Base-by-base conservation (phyloP, 2,888 invertebrate species). In the Rhyacophila evoluta region DNA sequence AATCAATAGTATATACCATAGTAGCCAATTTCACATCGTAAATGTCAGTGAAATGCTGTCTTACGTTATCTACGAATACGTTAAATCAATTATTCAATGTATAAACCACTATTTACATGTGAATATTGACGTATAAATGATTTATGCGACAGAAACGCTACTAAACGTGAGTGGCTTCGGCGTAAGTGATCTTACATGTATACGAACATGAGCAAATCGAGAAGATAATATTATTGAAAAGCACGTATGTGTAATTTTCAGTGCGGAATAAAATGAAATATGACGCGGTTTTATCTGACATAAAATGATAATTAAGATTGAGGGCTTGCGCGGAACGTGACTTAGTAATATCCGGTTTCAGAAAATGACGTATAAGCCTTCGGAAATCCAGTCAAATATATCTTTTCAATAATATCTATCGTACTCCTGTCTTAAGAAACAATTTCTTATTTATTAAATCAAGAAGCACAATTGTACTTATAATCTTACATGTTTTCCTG, bases 281-380 rank as follows among this genome's bases (percentile, higher is more conserved):
- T 68, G 71, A 39, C 70, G 76, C 76, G 12, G 76, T 71, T 76
- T 73, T 41, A 76, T 15, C 68, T 36, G 71, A 76, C 76, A 71
- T 29, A 76, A 69, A 75, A 76, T 71, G 38, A 76, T 76, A 76
- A 76, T 76, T 70, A 76, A 38, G 76, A 76, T 76, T 71, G 76
- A 76, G 69, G 25, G 75, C 6, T 1, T 8, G 10, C 19, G 10
- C 19, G 55, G 15, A 19, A 25, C 55, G 55, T 55, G 55, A 55
- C 55, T 15, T 8, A 8, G 55, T 41, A 55, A 55, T 55, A 28
- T 71, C 33, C 19, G n/a, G 71, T 71, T 71, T 71, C 68, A 33
- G 19, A 10, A 38, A 33, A 27, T 33, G 25, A 25, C 33, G 6
- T 10, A 71, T 33, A 12, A 67, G 11, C n/a, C n/a, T n/a, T n/a